Conservation (phyloP, 1,140 invertebrate genomes). For the Drosophila fuyamai region DNA sequence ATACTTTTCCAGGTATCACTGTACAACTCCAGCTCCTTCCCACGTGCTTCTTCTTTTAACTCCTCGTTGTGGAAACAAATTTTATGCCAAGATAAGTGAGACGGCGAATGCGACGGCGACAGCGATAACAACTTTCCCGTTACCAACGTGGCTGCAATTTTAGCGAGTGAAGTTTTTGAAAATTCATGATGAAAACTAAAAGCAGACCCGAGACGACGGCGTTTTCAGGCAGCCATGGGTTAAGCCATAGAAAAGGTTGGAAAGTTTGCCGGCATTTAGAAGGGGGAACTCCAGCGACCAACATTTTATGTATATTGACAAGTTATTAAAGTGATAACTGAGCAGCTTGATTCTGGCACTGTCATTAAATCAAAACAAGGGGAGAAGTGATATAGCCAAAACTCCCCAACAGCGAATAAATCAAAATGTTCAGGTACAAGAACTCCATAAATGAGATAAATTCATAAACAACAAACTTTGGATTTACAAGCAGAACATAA, state of each 20-base stretch:
- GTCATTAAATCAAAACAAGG: conserved; percentile 67
- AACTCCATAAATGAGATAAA: conserved; percentile 24
- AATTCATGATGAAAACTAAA: conserved; percentile 83
- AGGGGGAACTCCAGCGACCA: conserved; percentile 19
- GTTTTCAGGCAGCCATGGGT: conserved; percentile 20
- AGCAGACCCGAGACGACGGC: conserved; percentile 52
- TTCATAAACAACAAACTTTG: conserved; percentile 27
- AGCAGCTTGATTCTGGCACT: conserved; percentile 22
- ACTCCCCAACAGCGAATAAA: conserved; percentile 14
- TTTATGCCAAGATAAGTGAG: conserved; percentile 79
- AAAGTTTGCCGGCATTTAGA: conserved; percentile 43
- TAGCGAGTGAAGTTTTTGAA: conserved; percentile 65
- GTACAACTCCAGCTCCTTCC: conserved; percentile 8
- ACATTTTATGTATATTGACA: conserved; percentile 69
- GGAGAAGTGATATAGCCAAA: conserved; percentile 18
- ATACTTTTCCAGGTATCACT: neutral
- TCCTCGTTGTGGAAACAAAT: conserved; percentile 68
- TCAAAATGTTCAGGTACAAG: conserved; percentile 16
- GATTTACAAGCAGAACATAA: conserved; percentile 5
- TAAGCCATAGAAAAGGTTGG: conserved; percentile 25
- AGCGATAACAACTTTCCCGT: conserved; percentile 62
- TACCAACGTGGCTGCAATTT: conserved; percentile 59
- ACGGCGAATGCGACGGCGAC: conserved; percentile 44
- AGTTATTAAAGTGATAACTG: conserved; percentile 73
- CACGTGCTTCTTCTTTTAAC: neutral